Conservation (phyloP, 2,888 invertebrate genomes). For the Temnothorax ravouxi region DNA sequence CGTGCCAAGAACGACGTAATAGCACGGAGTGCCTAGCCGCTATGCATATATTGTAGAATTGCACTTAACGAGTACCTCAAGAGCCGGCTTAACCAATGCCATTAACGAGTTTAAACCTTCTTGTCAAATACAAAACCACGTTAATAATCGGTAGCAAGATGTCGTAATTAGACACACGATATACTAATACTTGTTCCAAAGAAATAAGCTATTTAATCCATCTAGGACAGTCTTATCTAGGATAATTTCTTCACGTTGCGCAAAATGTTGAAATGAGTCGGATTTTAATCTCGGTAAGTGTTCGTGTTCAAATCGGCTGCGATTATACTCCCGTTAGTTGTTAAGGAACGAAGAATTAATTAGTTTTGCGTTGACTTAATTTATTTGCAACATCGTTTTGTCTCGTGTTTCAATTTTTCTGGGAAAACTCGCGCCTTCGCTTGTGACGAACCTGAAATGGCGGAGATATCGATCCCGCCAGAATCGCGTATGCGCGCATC, state of each 20-base stretch:
- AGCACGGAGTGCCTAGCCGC: slow-evolving; percentile 52
- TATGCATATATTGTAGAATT: slow-evolving; percentile 49
- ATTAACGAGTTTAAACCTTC: slow-evolving; percentile 60
- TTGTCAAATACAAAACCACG: slow-evolving; percentile 46
- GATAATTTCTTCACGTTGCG: slow-evolving; percentile 1
- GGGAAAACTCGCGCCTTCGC: slow-evolving; percentile 71
- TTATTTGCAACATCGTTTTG: slow-evolving; percentile 32
- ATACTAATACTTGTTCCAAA: background rate
- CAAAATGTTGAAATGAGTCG: background rate
- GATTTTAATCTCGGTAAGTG: slow-evolving; percentile 39
- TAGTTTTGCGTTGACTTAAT: slow-evolving; percentile 21
- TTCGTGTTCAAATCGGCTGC: slow-evolving; percentile 9
- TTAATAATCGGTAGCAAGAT: background rate
- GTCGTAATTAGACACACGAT: slow-evolving; percentile 22
- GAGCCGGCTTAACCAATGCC: slow-evolving; percentile 59
- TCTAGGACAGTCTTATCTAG: background rate
- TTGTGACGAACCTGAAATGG: slow-evolving; percentile 71
- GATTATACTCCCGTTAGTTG: slow-evolving; percentile 31
- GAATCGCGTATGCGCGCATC: slow-evolving; percentile 78
- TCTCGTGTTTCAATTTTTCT: slow-evolving; percentile 70
- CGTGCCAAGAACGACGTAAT: slow-evolving; percentile 53
- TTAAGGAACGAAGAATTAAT: slow-evolving; percentile 17
- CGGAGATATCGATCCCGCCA: slow-evolving; percentile 74
- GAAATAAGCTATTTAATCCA: background rate
- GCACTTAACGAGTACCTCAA: slow-evolving; percentile 61